A percentile compares a stretch with the other conserved stretches of the same genome.
phyloP scores from a whole-genome alignment of 2,888 invertebrate species.

The Deroplatys truncata region DNA sequence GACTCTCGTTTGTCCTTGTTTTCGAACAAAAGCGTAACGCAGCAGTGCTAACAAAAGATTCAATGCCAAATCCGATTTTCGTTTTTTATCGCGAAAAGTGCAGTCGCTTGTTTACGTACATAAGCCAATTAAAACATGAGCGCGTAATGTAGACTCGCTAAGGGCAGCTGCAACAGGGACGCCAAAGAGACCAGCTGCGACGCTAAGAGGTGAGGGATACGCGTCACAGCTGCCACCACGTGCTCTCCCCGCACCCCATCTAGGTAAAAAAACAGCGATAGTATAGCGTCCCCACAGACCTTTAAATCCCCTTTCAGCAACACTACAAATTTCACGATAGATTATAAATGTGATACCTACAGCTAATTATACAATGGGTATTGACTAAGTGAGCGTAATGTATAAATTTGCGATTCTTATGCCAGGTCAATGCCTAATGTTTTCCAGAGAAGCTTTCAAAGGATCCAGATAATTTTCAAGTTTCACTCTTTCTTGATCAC shows the following conservation, averaged over 20 bases:
- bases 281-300: background rate
- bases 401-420: too few relatives aligned
- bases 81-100: background rate
- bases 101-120: background rate
- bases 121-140: background rate
- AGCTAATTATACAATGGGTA: background rate
- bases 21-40: background rate
- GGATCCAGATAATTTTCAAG: too few relatives aligned
- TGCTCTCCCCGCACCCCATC: background rate
- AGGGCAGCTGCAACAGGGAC: conserved; percentile 1
- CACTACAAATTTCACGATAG: background rate
- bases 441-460: too few relatives aligned
- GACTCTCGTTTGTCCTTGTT: background rate
- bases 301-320: background rate
- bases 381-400: too few relatives aligned
- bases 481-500: too few relatives aligned
- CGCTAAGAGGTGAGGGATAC: background rate
- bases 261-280: background rate
- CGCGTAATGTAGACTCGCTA: background rate
- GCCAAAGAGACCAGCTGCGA: background rate
- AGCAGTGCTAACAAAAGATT: background rate
- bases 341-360: background rate
- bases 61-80: background rate
- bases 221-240: conserved; percentile 4
- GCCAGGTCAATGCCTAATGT: too few relatives aligned